A percentile compares a stretch with the other conserved stretches of the same genome.
These are phyloP conservation scores for Campoletis raptor DNA, from an alignment of 2,888 invertebrate species.

Conservation along the genomic window DNA sequence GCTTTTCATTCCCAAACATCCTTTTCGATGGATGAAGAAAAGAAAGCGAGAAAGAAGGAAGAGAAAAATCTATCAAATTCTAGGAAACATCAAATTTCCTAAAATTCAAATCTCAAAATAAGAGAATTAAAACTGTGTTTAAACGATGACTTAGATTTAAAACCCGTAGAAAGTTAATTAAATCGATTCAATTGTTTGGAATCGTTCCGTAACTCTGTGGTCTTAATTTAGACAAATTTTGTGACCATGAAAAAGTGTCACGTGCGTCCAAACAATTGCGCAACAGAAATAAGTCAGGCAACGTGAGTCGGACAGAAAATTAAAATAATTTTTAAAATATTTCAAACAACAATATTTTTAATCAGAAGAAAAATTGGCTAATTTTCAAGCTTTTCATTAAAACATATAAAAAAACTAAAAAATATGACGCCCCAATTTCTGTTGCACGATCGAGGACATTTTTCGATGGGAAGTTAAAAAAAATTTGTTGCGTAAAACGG, in stretches of 20 bases:
- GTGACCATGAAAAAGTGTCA: conserved; percentile 1
- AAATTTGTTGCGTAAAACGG: conserved; percentile 7
- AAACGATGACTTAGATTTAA: neutral
- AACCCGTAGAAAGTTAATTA: conserved; percentile 48
- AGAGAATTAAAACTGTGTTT: conserved; percentile 7
- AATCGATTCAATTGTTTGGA: conserved; percentile 47
- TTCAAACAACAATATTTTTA: conserved; percentile 3
- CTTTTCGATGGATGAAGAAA: conserved; percentile 16
- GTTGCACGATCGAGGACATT: conserved; percentile 28
- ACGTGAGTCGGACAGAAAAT: too few relatives aligned
- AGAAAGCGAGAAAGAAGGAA: neutral
- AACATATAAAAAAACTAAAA: neutral
- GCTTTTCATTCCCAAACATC: conserved; percentile 10
- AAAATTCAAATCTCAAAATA: too few relatives aligned
- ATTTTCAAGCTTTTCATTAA: neutral
- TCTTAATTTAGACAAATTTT: conserved; percentile 32
- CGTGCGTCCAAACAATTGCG: neutral
- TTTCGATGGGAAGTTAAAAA: neutral
- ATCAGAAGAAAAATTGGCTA: neutral
- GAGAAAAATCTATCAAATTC: neutral
- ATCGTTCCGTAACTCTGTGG: conserved; percentile 17
- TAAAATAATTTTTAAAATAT: too few relatives aligned
- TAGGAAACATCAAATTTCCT: neutral
- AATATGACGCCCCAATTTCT: neutral
- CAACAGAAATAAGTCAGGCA: neutral